Base-by-base conservation (phyloP, 1,140 invertebrate genomes). In the Apis florea region DNA sequence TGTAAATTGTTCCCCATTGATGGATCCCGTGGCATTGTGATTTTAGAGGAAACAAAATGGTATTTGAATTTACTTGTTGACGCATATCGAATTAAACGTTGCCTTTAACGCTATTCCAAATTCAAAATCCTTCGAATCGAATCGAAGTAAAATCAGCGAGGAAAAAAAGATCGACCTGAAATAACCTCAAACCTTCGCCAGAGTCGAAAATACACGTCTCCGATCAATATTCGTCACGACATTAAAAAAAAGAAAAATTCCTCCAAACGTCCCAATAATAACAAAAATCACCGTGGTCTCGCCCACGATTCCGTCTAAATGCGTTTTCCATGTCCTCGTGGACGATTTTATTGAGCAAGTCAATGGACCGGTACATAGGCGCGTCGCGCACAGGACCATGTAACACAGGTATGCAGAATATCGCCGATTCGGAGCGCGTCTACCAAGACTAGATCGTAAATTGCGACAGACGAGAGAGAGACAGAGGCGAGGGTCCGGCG, bases 391-490 rank as follows among this genome's bases (percentile, higher is more conserved):
- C 17, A 26, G 31, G 54, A 61, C n/a, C 31, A 40, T 6, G 31
- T n/a, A n/a, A 51, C 56, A 4, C 6, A 71, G 77, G 40, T 79
- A 79, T 72, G 68, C 54, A 53, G 47, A 61, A 19, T 76, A 69
- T 76, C 73, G 72, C 12, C 73, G 69, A 69, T 68, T 68, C 53
- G n/a, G 63, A 40, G 47, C 70, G 73, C 69, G 70, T 74, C 78
- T 74, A 80, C 79, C 79, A 56, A 24, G 73, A 82, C 79, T 82
- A 76, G 79, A 73, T 84, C 61, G 67, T 79, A 79, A 85, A 77
- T 88, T 88, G 82, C 86, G 76, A 88, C 77, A 86, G 86, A 88
- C 68, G 81, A 83, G 73, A 85, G 74, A 73, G 53, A 68, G 59
- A 63, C 31, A 77, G n/a, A 64, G 53, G 26, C 63, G 59, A 40